A percentile compares a stretch with the other conserved stretches of the same genome.
phyloP scores from a whole-genome alignment of 2,113 vertebrate genomes.

The Stercorarius parasiticus region DNA sequence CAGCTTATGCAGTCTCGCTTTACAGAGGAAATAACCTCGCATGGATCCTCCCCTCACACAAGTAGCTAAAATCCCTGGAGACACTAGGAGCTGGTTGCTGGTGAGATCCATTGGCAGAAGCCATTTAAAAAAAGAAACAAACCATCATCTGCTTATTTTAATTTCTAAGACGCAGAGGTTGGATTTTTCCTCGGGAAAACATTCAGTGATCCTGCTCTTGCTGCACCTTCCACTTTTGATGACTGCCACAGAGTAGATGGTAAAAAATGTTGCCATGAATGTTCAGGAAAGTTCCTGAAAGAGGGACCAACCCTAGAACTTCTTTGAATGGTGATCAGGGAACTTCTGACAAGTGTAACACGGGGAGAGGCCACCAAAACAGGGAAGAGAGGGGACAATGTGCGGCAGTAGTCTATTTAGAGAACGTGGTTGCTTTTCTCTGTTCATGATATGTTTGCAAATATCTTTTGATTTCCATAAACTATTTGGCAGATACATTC shows the following conservation, averaged over 20 bases:
- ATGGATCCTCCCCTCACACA: neutral
- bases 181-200: neutral
- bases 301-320: neutral
- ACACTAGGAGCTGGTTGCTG: neutral
- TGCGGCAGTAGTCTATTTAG: neutral
- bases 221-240: neutral
- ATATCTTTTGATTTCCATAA: neutral
- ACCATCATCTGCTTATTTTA: neutral
- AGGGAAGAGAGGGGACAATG: neutral
- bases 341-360: neutral
- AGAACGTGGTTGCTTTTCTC: fast-evolving
- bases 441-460: neutral
- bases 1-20: neutral
- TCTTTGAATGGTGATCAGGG: neutral
- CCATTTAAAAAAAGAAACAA: neutral
- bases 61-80: neutral
- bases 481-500: neutral
- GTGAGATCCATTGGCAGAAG: neutral
- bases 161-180: neutral
- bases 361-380: neutral
- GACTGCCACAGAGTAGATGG: neutral
- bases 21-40: neutral
- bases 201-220: neutral
- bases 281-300: neutral
- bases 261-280: neutral